Conservation (phyloP, 2,888 invertebrate genomes). For the Merodon equestris region DNA sequence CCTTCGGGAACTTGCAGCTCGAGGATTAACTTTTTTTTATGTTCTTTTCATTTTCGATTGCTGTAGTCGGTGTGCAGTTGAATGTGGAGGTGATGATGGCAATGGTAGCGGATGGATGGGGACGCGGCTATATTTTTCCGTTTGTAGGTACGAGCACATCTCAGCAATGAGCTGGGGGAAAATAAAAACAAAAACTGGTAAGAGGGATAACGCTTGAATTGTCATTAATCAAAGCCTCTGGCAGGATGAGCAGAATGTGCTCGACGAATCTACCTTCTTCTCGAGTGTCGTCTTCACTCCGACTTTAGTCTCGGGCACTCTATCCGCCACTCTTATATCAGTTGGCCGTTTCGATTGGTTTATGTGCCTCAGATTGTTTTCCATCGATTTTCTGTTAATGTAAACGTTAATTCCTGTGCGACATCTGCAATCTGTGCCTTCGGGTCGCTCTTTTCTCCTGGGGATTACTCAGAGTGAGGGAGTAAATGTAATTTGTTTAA, state of each 20-base stretch:
- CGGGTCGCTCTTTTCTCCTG: neutral
- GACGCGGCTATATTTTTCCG: too few species aligned
- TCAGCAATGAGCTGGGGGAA: too few species aligned
- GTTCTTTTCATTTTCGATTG: slow-evolving; percentile 13
- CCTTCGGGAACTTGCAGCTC: slow-evolving; percentile 60
- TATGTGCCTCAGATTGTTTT: slow-evolving; percentile 12
- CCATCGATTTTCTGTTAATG: slow-evolving; percentile 52
- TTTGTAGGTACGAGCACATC: too few species aligned
- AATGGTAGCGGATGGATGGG: too few species aligned
- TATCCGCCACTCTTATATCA: too few species aligned
- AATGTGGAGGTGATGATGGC: neutral
- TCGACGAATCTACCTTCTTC: slow-evolving; percentile 44
- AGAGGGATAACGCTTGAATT: slow-evolving; percentile 61
- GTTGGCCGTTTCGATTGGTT: slow-evolving; percentile 8
- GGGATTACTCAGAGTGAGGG: slow-evolving; percentile 29
- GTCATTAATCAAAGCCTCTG: slow-evolving; percentile 62
- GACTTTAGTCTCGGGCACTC: neutral
- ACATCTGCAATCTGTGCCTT: slow-evolving; percentile 58
- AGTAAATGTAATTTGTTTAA: slow-evolving; percentile 61
- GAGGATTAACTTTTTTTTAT: slow-evolving; percentile 54
- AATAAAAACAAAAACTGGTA: slow-evolving; percentile 4
- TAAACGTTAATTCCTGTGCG: slow-evolving; percentile 56
- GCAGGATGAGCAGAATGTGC: slow-evolving; percentile 57
- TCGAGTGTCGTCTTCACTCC: slow-evolving; percentile 13
- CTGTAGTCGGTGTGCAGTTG: neutral